Percentiles rank a stretch among this genome's conserved stretches.
Conservation (phyloP, 1,140 invertebrate genomes). For the Diorhabda elongata region DNA sequence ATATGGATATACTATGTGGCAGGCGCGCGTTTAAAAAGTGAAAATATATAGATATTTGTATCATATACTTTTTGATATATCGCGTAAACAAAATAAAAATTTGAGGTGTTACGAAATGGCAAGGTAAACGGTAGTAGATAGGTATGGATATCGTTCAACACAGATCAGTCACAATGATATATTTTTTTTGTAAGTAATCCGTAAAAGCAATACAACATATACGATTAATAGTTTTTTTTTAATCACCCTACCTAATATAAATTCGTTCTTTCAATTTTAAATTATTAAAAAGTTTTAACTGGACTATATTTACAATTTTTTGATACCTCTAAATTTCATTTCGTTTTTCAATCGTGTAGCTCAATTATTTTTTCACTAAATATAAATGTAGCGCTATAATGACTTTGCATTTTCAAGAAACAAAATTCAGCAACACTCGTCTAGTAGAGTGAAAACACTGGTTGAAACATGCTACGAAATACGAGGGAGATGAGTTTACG, state of each 20-base stretch:
- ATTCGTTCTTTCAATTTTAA: constrained; percentile 48
- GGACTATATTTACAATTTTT: constrained; percentile 48
- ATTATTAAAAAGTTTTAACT: constrained; percentile 48
- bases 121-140: constrained; percentile 42
- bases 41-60: constrained; percentile 36
- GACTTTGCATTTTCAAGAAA: constrained; percentile 1
- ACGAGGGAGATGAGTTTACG: no score
- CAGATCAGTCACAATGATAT: constrained; percentile 49
- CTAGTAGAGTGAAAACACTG: not conserved
- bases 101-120: constrained; percentile 30
- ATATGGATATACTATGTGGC: constrained; percentile 39
- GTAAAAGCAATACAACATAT: constrained; percentile 49
- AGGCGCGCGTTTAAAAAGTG: constrained; percentile 36
- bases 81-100: constrained; percentile 20
- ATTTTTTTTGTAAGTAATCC: constrained; percentile 31
- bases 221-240: constrained; percentile 38
- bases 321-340: constrained; percentile 34
- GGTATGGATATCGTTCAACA: constrained; percentile 38
- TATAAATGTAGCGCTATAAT: not conserved
- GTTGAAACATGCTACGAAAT: not conserved
- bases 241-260: constrained; percentile 48
- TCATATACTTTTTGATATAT: constrained; percentile 30
- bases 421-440: not conserved
- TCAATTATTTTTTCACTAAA: constrained; percentile 11
- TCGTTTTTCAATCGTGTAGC: constrained; percentile 19